Conservation (phyloP, 2,797 vertebrate species). For the Coracias cyanogaster region DNA sequence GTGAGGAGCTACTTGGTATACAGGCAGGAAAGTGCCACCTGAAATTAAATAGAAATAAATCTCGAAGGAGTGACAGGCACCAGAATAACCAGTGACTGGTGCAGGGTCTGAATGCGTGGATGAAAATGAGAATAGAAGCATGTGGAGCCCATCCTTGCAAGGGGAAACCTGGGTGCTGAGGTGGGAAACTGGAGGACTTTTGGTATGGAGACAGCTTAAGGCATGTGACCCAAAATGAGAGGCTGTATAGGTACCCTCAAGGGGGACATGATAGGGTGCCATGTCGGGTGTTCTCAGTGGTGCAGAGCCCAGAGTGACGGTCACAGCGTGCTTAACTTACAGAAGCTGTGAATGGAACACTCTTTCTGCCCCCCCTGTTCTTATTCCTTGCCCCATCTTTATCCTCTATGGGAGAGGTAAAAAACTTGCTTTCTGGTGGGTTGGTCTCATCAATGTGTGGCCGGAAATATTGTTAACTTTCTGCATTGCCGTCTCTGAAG, state of each 20-base stretch:
- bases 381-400: neutral
- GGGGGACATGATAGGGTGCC: accelerated
- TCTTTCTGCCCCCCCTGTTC: neutral
- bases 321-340: neutral
- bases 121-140: neutral
- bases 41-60: neutral
- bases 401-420: neutral
- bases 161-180: neutral
- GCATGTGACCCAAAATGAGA: neutral
- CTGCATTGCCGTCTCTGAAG: neutral
- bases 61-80: neutral
- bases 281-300: neutral
- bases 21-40: neutral
- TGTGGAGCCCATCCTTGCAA: accelerated
- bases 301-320: neutral
- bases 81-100: neutral
- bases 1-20: neutral
- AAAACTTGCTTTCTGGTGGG: neutral
- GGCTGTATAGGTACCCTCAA: neutral
- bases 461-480: neutral
- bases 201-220: neutral
- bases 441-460: neutral
- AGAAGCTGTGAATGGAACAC: neutral
- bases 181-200: neutral
- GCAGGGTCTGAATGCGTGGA: neutral